Evolutionary conservation across 2,797 vertebrate genomes (phyloP).

Genomic region (Catharus ustulatus): DNA sequence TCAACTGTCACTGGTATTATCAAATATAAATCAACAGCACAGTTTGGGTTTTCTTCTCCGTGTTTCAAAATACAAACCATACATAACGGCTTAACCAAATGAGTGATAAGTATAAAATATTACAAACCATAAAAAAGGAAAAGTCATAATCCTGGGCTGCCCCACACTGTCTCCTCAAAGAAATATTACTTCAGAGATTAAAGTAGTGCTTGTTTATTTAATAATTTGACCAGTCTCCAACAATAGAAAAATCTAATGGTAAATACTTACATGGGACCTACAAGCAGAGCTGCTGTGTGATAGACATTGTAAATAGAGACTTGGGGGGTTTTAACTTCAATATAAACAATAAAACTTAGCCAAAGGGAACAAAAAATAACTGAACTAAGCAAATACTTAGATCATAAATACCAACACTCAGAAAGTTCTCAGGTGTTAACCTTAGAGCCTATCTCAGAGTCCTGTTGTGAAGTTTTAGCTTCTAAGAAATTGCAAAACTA

Average conservation of each 20-base stretch:
- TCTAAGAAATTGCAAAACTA: not conserved
- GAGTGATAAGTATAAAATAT: constrained; percentile 23
- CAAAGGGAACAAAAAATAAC: not conserved
- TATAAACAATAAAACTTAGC: not conserved
- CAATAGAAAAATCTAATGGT: not conserved
- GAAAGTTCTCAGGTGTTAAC: not conserved
- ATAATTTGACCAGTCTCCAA: not conserved
- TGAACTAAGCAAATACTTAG: not conserved
- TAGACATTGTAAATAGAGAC: not conserved
- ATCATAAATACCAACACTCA: not conserved
- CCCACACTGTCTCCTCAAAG: not conserved
- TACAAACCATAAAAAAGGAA: not conserved
- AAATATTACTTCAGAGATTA: not conserved
- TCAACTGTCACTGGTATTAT: not conserved
- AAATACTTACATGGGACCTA: not conserved
- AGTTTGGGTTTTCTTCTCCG: not conserved
- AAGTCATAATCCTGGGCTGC: not conserved
- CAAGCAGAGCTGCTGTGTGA: not conserved
- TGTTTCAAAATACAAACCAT: constrained; percentile 19
- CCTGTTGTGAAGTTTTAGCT: not conserved
- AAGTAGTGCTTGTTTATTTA: not conserved
- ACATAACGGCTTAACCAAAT: not conserved
- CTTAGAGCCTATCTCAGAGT: not conserved
- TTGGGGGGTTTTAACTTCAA: not conserved
- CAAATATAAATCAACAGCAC: constrained; percentile 17